Evolutionary conservation across 2,797 vertebrate genomes (phyloP).

Genomic region (Sebastes vulpes): DNA sequence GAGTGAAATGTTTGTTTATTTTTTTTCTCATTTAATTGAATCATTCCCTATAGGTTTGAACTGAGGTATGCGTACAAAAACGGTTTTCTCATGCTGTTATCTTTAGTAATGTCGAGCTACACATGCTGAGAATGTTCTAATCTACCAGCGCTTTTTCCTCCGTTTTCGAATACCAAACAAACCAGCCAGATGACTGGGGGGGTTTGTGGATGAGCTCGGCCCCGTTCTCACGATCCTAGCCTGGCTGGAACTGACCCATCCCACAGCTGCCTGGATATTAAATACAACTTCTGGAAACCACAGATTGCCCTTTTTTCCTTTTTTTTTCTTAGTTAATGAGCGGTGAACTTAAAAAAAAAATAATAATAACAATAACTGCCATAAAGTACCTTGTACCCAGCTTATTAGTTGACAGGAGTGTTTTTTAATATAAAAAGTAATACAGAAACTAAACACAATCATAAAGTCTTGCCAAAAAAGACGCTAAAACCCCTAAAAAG

Average conservation of each 20-base stretch:
- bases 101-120: constrained; percentile 97
- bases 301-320: constrained; percentile 78
- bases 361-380: constrained; percentile 82
- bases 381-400: constrained; percentile 92
- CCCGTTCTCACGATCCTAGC: constrained; percentile 87
- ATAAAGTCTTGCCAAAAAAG: constrained; percentile 85
- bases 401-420: constrained; percentile 93
- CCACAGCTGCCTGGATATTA: constrained; percentile 90
- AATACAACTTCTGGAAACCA: constrained; percentile 83
- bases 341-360: constrained; percentile 76
- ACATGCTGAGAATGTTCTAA: constrained; percentile 96
- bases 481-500: constrained; percentile 74
- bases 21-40: constrained; percentile 80
- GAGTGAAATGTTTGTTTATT: constrained; percentile 92
- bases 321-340: constrained; percentile 76
- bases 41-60: constrained; percentile 97
- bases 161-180: constrained; percentile 88
- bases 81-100: constrained; percentile 97
- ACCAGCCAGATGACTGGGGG: constrained; percentile 86
- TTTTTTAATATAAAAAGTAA: constrained; percentile 91
- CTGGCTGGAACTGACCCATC: constrained; percentile 87
- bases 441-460: constrained; percentile 89
- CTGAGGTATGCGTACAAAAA: constrained; percentile 96
- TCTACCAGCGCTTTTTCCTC: constrained; percentile 90
- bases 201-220: constrained; percentile 83